These are phyloP conservation scores for Varanus komodoensis DNA, from an alignment of 2,113 vertebrate species.

Conservation along the genomic window DNA sequence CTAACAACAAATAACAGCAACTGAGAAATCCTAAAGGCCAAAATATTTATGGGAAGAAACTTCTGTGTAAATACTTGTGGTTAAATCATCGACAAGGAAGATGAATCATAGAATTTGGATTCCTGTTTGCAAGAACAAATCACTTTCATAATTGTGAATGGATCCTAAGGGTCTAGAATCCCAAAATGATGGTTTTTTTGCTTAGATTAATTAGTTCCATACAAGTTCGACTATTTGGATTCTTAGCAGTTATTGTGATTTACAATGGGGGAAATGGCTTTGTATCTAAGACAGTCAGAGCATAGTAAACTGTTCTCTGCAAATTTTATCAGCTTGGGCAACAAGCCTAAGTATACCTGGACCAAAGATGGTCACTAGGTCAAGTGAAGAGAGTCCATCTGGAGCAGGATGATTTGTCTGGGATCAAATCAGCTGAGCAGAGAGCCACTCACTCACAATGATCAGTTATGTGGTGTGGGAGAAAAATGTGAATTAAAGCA, in stretches of 20 bases:
- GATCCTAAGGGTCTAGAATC: neutral
- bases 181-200: conserved; percentile 13
- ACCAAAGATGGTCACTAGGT: neutral
- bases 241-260: conserved; percentile 4
- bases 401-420: neutral
- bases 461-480: too few relatives aligned
- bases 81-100: conserved; percentile 4
- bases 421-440: neutral
- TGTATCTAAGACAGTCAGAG: neutral
- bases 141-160: neutral
- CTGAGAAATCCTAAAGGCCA: conserved; percentile 14
- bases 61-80: conserved; percentile 33
- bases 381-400: neutral
- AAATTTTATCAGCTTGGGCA: neutral
- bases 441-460: neutral
- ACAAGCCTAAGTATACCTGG: neutral
- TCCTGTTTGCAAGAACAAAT: conserved; percentile 16
- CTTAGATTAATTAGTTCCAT: conserved; percentile 19
- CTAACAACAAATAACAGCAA: conserved; percentile 22
- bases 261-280: neutral
- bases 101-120: neutral
- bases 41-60: conserved; percentile 20
- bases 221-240: neutral
- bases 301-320: neutral
- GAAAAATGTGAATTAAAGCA: neutral